phyloP scores from a whole-genome alignment of 2,888 invertebrate species.

The Myathropa florea region DNA sequence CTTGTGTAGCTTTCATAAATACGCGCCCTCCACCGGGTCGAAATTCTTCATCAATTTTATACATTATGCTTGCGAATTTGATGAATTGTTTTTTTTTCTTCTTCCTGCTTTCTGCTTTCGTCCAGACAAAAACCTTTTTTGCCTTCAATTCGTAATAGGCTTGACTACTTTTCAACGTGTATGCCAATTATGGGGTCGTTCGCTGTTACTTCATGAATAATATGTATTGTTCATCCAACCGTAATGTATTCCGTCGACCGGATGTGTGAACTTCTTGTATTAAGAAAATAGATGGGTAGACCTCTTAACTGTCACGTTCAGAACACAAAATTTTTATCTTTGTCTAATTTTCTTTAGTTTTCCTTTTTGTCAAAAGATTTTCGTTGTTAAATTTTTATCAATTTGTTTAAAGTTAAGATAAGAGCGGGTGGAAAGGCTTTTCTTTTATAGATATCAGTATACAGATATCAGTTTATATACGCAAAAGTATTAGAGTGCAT shows the following conservation, averaged over 20 bases:
- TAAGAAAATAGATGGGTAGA: slow-evolving; percentile 6
- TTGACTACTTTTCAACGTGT: slow-evolving; percentile 43
- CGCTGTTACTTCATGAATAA: slow-evolving; percentile 61
- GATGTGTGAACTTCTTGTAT: slow-evolving; percentile 52
- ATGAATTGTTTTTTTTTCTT: not conserved
- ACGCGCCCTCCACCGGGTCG: slow-evolving; percentile 75
- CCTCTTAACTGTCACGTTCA: not conserved
- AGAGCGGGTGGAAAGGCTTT: slow-evolving; percentile 3
- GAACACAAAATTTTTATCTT: not conserved
- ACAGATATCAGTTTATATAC: no score
- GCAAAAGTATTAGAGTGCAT: not conserved
- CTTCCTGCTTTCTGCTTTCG: not conserved
- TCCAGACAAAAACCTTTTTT: slow-evolving; percentile 11
- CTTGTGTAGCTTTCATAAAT: slow-evolving; percentile 75
- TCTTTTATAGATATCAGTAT: not conserved
- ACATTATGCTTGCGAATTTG: slow-evolving; percentile 70
- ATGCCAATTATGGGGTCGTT: slow-evolving; percentile 61
- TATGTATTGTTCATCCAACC: slow-evolving; percentile 34
- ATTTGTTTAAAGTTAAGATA: slow-evolving; percentile 44
- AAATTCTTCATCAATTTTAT: slow-evolving; percentile 76
- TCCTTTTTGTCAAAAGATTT: not conserved
- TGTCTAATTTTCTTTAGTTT: not conserved
- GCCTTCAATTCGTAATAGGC: slow-evolving; percentile 43
- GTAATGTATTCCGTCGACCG: slow-evolving; percentile 57
- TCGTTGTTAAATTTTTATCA: slow-evolving; percentile 34